A percentile compares a stretch with the other conserved stretches of the same genome.
Evolutionary conservation across 2,888 invertebrate species (phyloP).

Genomic region (Monopis laevigella): DNA sequence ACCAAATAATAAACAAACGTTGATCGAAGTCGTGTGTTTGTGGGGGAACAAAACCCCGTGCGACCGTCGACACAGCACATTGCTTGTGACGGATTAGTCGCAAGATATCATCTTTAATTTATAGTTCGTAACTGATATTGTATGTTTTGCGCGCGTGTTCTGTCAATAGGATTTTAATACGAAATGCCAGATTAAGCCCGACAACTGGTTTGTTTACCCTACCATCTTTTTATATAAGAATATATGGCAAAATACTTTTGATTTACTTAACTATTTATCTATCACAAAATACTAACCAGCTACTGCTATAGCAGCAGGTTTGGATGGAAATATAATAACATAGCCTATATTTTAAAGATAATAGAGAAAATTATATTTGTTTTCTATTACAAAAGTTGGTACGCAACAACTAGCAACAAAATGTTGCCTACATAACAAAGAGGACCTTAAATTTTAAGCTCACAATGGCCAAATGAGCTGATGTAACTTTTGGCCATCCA

Average conservation of each 20-base stretch:
- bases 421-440: not conserved
- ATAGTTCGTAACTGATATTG: slow-evolving; percentile 12
- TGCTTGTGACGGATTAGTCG: slow-evolving; percentile 62
- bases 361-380: no score
- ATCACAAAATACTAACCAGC: no score
- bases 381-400: no score
- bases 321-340: no score
- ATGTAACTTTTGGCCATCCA: not conserved
- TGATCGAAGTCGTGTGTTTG: no score
- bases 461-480: not conserved
- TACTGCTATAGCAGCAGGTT: no score
- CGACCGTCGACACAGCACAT: slow-evolving; percentile 41
- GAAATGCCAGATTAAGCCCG: not conserved
- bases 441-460: not conserved
- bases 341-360: no score
- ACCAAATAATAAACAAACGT: no score
- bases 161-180: slow-evolving; percentile 3
- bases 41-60: slow-evolving; percentile 42
- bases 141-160: slow-evolving; percentile 7
- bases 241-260: not conserved
- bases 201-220: slow-evolving; percentile 8
- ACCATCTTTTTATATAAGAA: slow-evolving; percentile 1
- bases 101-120: slow-evolving; percentile 23
- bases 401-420: not conserved
- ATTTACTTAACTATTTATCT: no score